These are phyloP conservation scores for Linnaemya tessellans DNA, from an alignment of 2,888 invertebrate genomes.

Conservation along the genomic window DNA sequence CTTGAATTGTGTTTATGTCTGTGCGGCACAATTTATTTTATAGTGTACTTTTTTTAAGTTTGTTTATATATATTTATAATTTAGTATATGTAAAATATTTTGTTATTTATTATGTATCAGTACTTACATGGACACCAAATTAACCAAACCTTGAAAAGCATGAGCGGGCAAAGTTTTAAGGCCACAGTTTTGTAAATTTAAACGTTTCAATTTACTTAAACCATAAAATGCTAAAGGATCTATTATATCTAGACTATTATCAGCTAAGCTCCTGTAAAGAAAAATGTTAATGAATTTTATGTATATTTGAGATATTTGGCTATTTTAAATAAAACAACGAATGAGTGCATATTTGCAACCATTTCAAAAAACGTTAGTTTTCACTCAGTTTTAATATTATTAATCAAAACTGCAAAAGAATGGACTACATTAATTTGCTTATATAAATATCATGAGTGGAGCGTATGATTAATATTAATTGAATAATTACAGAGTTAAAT, in stretches of 20 bases:
- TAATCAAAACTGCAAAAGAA: too few relatives aligned
- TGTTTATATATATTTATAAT: not conserved
- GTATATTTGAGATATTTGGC: too few relatives aligned
- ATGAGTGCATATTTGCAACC: too few relatives aligned
- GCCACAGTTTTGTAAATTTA: slow-evolving; percentile 83
- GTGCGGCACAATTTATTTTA: not conserved
- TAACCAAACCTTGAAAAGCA: slow-evolving; percentile 82
- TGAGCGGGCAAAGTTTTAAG: slow-evolving; percentile 82
- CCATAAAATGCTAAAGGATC: slow-evolving; percentile 87
- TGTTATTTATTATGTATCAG: not conserved
- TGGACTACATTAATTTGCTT: too few relatives aligned
- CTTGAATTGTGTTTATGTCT: too few relatives aligned
- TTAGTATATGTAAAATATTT: not conserved
- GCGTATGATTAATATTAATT: too few relatives aligned
- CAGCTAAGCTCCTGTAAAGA: slow-evolving; percentile 86
- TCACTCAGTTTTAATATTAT: too few relatives aligned
- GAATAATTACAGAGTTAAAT: too few relatives aligned
- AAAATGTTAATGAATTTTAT: not conserved
- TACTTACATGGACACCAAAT: slow-evolving; percentile 83
- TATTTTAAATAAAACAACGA: too few relatives aligned
- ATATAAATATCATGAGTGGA: too few relatives aligned
- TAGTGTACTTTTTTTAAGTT: not conserved
- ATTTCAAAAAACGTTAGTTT: too few relatives aligned
- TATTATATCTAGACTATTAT: slow-evolving; percentile 89
- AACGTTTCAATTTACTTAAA: slow-evolving; percentile 82